These are phyloP conservation scores for Rhadina sibilatrix DNA, from an alignment of 2,113 vertebrate genomes.

Conservation along the genomic window DNA sequence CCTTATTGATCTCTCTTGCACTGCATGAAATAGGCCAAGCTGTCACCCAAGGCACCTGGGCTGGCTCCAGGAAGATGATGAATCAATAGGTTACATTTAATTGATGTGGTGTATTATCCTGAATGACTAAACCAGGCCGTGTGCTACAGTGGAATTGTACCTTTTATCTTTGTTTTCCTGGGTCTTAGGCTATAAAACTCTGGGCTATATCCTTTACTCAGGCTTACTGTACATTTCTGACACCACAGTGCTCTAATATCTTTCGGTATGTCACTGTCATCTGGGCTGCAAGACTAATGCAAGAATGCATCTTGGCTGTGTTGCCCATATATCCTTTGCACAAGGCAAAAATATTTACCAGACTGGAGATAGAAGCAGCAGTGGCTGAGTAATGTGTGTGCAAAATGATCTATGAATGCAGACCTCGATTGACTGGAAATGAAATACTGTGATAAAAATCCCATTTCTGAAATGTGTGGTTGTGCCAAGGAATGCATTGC, in stretches of 20 bases:
- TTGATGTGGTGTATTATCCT: conserved; percentile 18
- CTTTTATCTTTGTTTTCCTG: conserved; percentile 37
- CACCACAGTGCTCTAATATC: not conserved
- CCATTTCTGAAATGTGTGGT: conserved; percentile 18
- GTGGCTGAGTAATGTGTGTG: conserved; percentile 1
- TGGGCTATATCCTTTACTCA: not conserved
- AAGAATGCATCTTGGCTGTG: conserved; percentile 20
- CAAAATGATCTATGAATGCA: conserved; percentile 45
- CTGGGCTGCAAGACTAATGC: not conserved
- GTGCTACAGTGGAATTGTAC: not conserved
- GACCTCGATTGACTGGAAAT: conserved; percentile 38
- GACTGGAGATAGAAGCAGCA: conserved; percentile 18
- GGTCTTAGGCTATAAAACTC: not conserved
- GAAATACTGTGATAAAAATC: conserved; percentile 57
- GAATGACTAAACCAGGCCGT: not conserved
- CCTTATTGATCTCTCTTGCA: conserved; percentile 31
- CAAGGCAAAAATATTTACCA: conserved; percentile 50
- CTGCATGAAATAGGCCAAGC: conserved; percentile 36
- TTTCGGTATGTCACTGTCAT: conserved; percentile 12
- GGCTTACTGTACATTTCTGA: not conserved
- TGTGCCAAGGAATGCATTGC: not conserved
- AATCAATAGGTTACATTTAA: conserved; percentile 48
- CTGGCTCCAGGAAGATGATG: conserved; percentile 9
- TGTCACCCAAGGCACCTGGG: not conserved
- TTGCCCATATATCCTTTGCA: conserved; percentile 21